Evolutionary conservation across 2,113 vertebrate species (phyloP).

Genomic region (Gallinago jamesoni): DNA sequence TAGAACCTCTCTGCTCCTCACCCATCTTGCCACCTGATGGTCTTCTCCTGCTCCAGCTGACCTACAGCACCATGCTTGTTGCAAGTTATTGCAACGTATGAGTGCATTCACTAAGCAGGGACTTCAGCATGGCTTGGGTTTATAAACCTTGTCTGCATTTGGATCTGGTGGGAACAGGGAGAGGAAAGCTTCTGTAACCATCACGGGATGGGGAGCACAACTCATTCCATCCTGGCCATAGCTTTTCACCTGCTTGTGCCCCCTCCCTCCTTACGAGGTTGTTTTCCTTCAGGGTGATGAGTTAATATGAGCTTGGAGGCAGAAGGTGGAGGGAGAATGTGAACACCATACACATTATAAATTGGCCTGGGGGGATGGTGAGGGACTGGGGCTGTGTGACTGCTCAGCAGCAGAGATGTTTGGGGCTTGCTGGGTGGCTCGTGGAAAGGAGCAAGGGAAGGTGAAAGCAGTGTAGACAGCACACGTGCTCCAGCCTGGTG

Average conservation of each 20-base stretch:
- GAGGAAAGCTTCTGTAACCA: background rate
- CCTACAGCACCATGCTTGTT: fast-evolving
- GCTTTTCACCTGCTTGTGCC: background rate
- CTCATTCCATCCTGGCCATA: fast-evolving
- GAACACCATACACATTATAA: background rate
- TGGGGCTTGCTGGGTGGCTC: background rate
- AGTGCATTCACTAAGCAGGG: background rate
- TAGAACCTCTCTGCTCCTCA: background rate
- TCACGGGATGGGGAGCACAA: background rate
- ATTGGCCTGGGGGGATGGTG: fast-evolving
- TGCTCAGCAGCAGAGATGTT: background rate
- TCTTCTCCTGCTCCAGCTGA: background rate
- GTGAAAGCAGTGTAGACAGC: background rate
- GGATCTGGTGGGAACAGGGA: background rate
- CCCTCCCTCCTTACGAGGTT: background rate
- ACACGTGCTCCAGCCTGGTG: fast-evolving
- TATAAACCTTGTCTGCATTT: background rate
- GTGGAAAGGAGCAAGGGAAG: background rate
- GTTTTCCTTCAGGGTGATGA: background rate
- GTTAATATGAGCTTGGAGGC: background rate
- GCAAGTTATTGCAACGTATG: background rate
- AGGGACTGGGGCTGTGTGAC: background rate
- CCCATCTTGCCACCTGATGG: background rate
- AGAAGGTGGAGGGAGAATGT: background rate
- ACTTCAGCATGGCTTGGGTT: fast-evolving